Conservation (phyloP, 2,797 vertebrate species). For the Premnoplex brunnescens region DNA sequence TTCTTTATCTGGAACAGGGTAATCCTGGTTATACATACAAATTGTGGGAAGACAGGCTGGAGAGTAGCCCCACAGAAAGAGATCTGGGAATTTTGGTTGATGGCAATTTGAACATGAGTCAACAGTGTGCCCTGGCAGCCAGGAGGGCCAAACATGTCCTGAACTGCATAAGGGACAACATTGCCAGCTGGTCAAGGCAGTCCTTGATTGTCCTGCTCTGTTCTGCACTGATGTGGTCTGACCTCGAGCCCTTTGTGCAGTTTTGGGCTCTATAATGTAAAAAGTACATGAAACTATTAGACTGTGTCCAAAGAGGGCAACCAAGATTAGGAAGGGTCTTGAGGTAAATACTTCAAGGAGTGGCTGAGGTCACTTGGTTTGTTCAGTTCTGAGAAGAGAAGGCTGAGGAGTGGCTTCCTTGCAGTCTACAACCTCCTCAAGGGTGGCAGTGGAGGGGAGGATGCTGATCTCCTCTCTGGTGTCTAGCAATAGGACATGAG, state of each 20-base stretch:
- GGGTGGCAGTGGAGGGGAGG: not conserved
- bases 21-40: rapidly evolving
- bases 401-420: not conserved
- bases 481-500: not conserved
- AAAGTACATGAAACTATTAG: not conserved
- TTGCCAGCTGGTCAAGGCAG: rapidly evolving
- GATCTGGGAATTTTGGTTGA: not conserved
- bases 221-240: not conserved
- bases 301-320: not conserved
- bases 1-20: not conserved
- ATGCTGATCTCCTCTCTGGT: not conserved
- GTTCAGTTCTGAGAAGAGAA: not conserved
- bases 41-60: not conserved
- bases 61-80: not conserved
- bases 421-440: not conserved
- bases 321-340: not conserved
- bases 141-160: not conserved
- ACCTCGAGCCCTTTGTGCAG: not conserved
- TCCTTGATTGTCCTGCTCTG: rapidly evolving
- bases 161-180: not conserved
- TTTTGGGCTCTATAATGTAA: not conserved
- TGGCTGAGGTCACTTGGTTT: not conserved
- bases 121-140: not conserved
- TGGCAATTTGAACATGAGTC: not conserved
- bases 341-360: not conserved